These are phyloP conservation scores for Rhegmatorhina hoffmannsi DNA, from an alignment of 2,113 vertebrate genomes.

Conservation along the genomic window DNA sequence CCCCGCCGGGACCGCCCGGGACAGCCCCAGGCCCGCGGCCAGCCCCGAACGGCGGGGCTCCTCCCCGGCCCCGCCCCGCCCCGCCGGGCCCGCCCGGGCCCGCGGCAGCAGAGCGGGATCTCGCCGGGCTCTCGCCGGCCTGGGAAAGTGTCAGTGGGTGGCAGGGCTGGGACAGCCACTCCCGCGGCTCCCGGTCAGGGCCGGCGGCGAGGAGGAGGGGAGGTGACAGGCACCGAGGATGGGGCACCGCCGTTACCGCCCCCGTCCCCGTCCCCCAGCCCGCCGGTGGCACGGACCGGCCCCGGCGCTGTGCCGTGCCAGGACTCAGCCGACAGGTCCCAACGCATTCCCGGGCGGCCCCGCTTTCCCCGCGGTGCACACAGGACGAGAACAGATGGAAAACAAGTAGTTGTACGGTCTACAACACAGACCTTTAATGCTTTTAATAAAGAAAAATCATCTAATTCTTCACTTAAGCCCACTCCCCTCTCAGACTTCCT, in stretches of 20 bases:
- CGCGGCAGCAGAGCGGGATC: too few species aligned
- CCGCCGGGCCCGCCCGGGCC: background rate
- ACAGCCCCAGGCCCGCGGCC: too few species aligned
- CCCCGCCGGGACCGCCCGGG: too few species aligned
- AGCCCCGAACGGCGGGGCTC: too few species aligned
- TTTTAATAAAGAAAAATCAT: background rate
- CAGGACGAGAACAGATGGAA: background rate
- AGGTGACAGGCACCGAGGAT: background rate
- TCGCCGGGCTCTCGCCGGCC: background rate
- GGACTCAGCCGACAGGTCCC: background rate
- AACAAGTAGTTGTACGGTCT: background rate
- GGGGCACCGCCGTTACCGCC: rapidly evolving
- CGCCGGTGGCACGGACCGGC: background rate
- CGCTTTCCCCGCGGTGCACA: background rate
- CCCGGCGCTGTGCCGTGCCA: background rate
- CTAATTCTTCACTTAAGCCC: background rate
- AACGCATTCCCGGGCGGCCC: background rate
- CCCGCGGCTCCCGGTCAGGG: background rate
- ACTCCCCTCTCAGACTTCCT: background rate
- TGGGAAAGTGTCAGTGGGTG: conserved; percentile 27
- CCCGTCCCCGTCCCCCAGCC: background rate
- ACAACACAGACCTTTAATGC: background rate
- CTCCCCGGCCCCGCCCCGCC: too few species aligned
- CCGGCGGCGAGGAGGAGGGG: background rate
- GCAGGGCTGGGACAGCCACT: background rate